Base-by-base conservation (phyloP, 2,888 invertebrate genomes). In the Anticlea derivata region DNA sequence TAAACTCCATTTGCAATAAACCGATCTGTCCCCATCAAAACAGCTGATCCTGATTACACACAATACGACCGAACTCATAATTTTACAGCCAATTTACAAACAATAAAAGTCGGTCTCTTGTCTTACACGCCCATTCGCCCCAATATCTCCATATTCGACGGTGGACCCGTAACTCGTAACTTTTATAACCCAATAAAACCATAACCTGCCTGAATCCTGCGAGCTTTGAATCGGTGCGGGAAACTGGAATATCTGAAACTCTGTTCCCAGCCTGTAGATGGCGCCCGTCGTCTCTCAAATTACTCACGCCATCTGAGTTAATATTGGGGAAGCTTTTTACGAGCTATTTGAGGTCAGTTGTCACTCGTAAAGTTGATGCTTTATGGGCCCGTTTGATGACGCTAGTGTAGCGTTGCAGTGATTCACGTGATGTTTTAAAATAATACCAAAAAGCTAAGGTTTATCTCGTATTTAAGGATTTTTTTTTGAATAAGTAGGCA, bases 61-160 rank as follows among this genome's bases (percentile, higher is more conserved):
- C 83, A 89, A 88, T 87, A 83, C 85, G 87, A 83, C 76, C 78
- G 71, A 83, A 78, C 82, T 89, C 87, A 89, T 91, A 89, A 91
- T 88, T 91, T 91, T 91, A 91, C 90, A 87, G 86, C 86, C 91
- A 91, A 91, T 91, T 91, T 90, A 88, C 89, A 90, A 91, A 91
- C 91, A 91, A 91, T 91, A 91, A 91, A 91, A 90, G 86, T 86
- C 84, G 79, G 78, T 82, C 82, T 83, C 84, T 86, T 83, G 84
- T 87, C 84, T 86, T 85, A 84, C 83, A 82, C 83, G 83, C 84
- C 80, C 83, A 82, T 83, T 83, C 83, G 73, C 87, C 87, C 80
- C 78, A 79, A 86, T 87, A 86, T 89, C 86, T 86, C 86, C 86
- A 88, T 87, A 86, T 86, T 86, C 78, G 79, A 81, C 76, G 79